Conservation (phyloP, 1,140 invertebrate species). For the Cydia fagiglandana region DNA sequence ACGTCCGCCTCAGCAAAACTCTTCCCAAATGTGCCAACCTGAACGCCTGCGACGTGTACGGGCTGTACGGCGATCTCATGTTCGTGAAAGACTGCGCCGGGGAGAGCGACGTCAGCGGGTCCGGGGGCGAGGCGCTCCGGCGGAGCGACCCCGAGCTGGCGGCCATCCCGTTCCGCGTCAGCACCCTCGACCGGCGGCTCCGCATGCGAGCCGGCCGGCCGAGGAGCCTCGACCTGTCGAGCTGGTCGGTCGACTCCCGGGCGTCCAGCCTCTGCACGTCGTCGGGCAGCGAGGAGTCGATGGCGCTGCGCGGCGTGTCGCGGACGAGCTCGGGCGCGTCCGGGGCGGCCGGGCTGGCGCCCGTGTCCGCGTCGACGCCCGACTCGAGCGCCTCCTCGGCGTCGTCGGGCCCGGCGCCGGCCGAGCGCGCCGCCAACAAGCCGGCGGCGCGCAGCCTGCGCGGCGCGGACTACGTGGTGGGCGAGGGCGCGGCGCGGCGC, state of each 20-base stretch:
- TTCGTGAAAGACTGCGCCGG: conserved; percentile 93
- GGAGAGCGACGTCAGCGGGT: conserved; percentile 85
- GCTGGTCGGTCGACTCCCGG: conserved; percentile 92
- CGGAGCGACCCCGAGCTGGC: conserved; percentile 90
- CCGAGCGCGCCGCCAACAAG: conserved; percentile 44
- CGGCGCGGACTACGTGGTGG: conserved; percentile 72
- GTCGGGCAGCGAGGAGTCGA: conserved; percentile 90
- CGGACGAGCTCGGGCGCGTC: conserved; percentile 86
- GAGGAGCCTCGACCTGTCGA: conserved; percentile 89
- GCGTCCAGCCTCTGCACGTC: conserved; percentile 90
- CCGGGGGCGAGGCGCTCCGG: conserved; percentile 86
- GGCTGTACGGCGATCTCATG: conserved; percentile 93
- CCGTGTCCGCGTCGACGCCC: conserved; percentile 59
- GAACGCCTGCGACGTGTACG: conserved; percentile 90
- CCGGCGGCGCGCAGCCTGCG: conserved; percentile 60
- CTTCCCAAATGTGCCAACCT: conserved; percentile 84
- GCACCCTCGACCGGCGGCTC: conserved; percentile 87
- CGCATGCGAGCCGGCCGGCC: conserved; percentile 90
- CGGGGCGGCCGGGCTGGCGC: conserved; percentile 74
- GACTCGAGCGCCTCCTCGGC: conserved; percentile 66
- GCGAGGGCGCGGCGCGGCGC: conserved; percentile 80
- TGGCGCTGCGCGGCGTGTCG: conserved; percentile 84
- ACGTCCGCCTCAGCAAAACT: conserved; percentile 86
- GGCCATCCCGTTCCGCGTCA: conserved; percentile 88
- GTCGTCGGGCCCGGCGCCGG: conserved; percentile 57